phyloP scores from a whole-genome alignment of 2,113 vertebrate genomes.

The Macaca fascicularis region T2T-MFA8v1.1 NC_088386.1:53947501-53948000 shows the following conservation, averaged over 20 bases:
- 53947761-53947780: neutral
- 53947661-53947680: neutral
- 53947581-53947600: slow-evolving; percentile 12
- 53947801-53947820: slow-evolving; percentile 20
- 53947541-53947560: slow-evolving; percentile 38
- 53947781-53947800: neutral
- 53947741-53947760: neutral
- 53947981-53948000: neutral
- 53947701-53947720: slow-evolving; percentile 53
- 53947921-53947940: neutral
- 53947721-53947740: neutral
- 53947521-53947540: slow-evolving; percentile 30
- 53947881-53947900: neutral
- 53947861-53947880: neutral
- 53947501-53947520: slow-evolving; percentile 13
- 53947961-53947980: neutral
- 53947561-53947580: neutral
- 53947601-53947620: slow-evolving; percentile 36
- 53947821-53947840: neutral
- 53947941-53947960: neutral
- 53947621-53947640: neutral
- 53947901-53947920: slow-evolving; percentile 8
- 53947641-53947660: neutral
- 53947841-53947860: neutral
- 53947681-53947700: slow-evolving; percentile 19